These are phyloP conservation scores for Lagopus leucura DNA, from an alignment of 2,113 vertebrate species.

Conservation along the genomic window DNA sequence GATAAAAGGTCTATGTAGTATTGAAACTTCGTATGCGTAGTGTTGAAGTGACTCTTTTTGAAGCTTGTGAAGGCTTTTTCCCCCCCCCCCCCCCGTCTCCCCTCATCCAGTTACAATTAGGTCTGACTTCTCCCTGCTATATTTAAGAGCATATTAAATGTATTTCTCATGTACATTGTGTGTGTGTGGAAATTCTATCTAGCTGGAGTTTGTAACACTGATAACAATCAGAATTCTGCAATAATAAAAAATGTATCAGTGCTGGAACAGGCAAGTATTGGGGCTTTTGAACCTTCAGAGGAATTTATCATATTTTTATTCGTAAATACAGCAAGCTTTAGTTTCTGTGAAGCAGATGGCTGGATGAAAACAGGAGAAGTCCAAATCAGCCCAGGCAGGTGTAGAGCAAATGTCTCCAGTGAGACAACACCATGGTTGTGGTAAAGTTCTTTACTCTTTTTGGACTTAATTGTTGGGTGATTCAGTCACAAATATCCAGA, in stretches of 20 bases:
- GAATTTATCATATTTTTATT: background rate
- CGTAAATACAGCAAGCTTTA: background rate
- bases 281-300: constrained; percentile 9
- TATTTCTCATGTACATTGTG: background rate
- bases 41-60: background rate
- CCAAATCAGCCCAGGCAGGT: background rate
- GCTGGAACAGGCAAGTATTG: background rate
- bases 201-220: background rate
- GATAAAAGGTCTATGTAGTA: background rate
- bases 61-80: background rate
- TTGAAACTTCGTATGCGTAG: background rate
- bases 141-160: background rate
- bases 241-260: constrained; percentile 16
- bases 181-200: background rate
- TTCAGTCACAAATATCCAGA: background rate
- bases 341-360: background rate
- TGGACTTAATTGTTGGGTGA: background rate
- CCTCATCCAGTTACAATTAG: background rate
- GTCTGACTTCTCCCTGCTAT: background rate
- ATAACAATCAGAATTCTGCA: constrained; percentile 25
- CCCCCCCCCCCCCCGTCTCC: no score
- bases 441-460: background rate
- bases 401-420: background rate
- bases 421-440: background rate
- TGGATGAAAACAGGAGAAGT: background rate